phyloP scores from a whole-genome alignment of 1,140 invertebrate species.

The Drosophila virilis region DNA sequence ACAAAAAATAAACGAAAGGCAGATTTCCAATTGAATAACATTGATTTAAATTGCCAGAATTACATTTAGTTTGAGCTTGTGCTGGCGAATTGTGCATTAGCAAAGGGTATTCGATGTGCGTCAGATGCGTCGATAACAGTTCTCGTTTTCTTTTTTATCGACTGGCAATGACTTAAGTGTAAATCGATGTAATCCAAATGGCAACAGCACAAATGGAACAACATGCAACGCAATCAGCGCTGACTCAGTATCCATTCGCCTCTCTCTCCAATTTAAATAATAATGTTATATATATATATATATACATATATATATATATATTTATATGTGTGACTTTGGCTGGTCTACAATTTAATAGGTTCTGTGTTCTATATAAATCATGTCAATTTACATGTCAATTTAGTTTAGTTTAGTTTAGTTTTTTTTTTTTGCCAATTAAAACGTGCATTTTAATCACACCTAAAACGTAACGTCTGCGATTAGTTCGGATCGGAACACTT shows the following conservation, averaged over 20 bases:
- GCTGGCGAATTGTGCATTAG: background rate
- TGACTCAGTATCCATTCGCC: conserved; percentile 19
- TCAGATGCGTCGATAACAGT: background rate
- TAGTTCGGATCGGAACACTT: conserved; percentile 10
- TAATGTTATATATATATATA: conserved; percentile 40
- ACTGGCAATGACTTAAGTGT: conserved; percentile 52
- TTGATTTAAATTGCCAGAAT: no score
- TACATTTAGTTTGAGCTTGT: no score
- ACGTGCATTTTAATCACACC: conserved; percentile 20
- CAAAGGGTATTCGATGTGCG: conserved; percentile 2
- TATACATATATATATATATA: background rate
- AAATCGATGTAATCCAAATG: conserved; percentile 63
- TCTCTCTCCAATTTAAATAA: conserved; percentile 34
- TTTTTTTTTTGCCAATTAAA: conserved; percentile 57
- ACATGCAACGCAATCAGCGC: conserved; percentile 45
- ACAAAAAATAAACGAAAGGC: no score
- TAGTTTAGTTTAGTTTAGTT: conserved; percentile 26
- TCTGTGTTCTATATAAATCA: conserved; percentile 61
- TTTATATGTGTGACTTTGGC: background rate
- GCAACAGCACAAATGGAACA: conserved; percentile 39
- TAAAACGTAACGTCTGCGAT: conserved; percentile 1
- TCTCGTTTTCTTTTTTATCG: conserved; percentile 14
- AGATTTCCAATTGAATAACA: no score
- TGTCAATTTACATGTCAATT: conserved; percentile 60
- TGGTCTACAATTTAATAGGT: conserved; percentile 35